Evolutionary conservation across 2,888 invertebrate genomes (phyloP).

Genomic region (Leptothorax acervorum): DNA sequence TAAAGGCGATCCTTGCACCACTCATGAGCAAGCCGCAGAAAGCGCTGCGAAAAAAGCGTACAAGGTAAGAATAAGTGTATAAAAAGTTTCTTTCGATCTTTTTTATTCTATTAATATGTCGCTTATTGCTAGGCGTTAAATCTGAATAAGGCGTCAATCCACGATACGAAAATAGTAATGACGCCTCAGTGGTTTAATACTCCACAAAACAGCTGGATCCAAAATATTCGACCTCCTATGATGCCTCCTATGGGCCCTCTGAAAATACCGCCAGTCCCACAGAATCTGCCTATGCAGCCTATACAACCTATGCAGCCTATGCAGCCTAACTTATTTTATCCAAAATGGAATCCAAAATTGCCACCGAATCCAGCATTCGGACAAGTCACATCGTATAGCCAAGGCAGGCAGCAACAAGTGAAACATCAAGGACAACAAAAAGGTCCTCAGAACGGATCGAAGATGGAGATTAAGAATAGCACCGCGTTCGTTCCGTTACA

Average conservation of each 20-base stretch:
- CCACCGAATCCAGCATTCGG: conserved; percentile 72
- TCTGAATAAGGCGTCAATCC: conserved; percentile 72
- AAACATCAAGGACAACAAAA: conserved; percentile 56
- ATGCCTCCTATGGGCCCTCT: conserved; percentile 53
- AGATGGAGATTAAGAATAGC: conserved; percentile 71
- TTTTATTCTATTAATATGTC: background rate
- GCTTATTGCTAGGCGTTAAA: conserved; percentile 73
- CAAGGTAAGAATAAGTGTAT: conserved; percentile 65
- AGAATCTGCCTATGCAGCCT: conserved; percentile 46
- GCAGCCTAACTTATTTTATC: conserved; percentile 48
- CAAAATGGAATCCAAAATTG: conserved; percentile 64
- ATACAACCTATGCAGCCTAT: conserved; percentile 1
- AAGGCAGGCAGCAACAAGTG: conserved; percentile 32
- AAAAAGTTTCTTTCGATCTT: background rate
- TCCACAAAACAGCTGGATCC: conserved; percentile 64
- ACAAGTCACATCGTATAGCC: conserved; percentile 50
- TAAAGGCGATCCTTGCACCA: conserved; percentile 85
- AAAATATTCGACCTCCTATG: conserved; percentile 68
- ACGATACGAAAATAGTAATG: conserved; percentile 73
- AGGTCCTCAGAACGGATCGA: conserved; percentile 75
- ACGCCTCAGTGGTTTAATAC: conserved; percentile 75
- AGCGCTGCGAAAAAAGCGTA: conserved; percentile 85
- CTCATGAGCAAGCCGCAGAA: conserved; percentile 86
- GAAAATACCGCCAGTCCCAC: conserved; percentile 53
- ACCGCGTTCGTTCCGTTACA: conserved; percentile 87